Conservation (phyloP, 2,113 vertebrate genomes). For the Eolophus roseicapilla region DNA sequence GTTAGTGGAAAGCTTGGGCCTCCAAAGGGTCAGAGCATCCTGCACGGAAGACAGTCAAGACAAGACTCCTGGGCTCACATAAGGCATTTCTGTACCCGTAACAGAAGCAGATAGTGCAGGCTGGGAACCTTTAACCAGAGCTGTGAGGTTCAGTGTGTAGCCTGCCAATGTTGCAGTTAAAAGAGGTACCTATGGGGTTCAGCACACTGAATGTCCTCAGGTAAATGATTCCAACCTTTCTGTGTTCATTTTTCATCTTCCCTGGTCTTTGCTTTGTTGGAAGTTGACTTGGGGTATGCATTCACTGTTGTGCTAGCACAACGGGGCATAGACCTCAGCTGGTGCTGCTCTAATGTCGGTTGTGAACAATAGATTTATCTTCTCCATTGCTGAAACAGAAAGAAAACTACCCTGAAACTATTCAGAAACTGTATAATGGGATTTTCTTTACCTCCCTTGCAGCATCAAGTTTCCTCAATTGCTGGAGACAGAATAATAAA, state of each 20-base stretch:
- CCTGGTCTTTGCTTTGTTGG: neutral
- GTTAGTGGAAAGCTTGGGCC: neutral
- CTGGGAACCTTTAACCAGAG: neutral
- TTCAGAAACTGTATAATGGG: neutral
- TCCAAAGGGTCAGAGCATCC: neutral
- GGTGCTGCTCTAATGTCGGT: neutral
- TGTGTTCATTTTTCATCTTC: neutral
- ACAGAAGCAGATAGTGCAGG: neutral
- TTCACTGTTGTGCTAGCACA: neutral
- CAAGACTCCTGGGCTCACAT: fast-evolving
- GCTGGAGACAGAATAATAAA: neutral
- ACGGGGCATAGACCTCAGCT: fast-evolving
- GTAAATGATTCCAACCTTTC: neutral
- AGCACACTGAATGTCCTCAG: fast-evolving
- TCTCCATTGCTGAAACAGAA: neutral
- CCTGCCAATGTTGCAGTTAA: neutral
- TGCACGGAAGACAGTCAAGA: neutral
- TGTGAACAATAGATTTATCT: neutral
- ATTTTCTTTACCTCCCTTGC: neutral
- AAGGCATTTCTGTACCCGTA: neutral
- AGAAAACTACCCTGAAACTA: neutral
- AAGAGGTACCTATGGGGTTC: neutral
- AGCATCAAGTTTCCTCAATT: neutral
- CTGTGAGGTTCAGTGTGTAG: neutral
- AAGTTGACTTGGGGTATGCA: fast-evolving